Base-by-base conservation (phyloP, 23 tunicate genomes). In the Ascidia mentula region DNA sequence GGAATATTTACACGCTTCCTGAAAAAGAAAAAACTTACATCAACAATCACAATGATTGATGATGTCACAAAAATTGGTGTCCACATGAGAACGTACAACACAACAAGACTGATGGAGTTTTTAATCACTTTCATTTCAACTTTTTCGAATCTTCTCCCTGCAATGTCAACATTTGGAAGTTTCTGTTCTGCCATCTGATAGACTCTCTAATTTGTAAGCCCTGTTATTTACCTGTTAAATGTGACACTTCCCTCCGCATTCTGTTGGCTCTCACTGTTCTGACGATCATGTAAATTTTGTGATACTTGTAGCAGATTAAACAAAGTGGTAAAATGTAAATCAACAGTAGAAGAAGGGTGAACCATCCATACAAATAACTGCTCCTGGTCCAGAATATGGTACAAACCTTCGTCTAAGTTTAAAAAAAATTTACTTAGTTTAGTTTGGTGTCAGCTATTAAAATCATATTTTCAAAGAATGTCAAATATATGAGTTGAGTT, bases 61-160 rank as follows among this genome's bases (percentile, higher is more conserved):
- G 74, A 13, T 3, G 59, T 39, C 34, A 83, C 74, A 45, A 83
- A 83, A 34, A 83, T 60, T 2, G 87, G 87, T 18, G 87, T 83
- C 87, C 87, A 83, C 87, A 83, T 83, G 9, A 75, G 0, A 13
- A 83, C 59, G 31, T 72, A 83, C 31, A 83, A 34, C 9, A 75
- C 73, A 9, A 83, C 80, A 69, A 83, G 40, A 22, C 45, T 46
- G 0, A 46, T 39, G 31, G 69, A 36, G 22, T 24, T 83, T 46
- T 42, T 83, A 36, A 77, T 74, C 37, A 83, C 87, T 74, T 38
- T 70, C 24, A 83, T 74, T 40, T 83, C 87, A 37, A 60, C 36
- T 46, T 74, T 71, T 6, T 35, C 73, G 34, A 37, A 46, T 35
- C 4, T 83, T 0, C 45, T 26, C 12, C 40, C 87, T 83, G 69